These are phyloP conservation scores for human (Homo sapiens) DNA, from an alignment of 2,113 vertebrate genomes.

Conservation along the genomic window GRCh38 chrX:143616001-143616500, in stretches of 20 bases:
- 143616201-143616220: background rate
- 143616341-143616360: background rate
- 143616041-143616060: constrained; percentile 15
- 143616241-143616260: background rate
- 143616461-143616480: background rate
- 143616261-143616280: background rate
- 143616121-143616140: background rate
- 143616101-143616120: background rate
- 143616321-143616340: background rate
- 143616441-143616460: background rate
- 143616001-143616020: background rate
- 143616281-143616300: background rate
- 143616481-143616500: background rate
- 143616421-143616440: background rate
- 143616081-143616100: background rate
- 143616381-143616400: background rate
- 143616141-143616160: background rate
- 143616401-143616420: background rate
- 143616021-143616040: constrained; percentile 29
- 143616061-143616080: background rate
- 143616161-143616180: background rate
- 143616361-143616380: background rate
- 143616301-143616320: background rate
- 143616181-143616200: background rate
- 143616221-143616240: background rate